Evolutionary conservation across 1,140 invertebrate genomes (phyloP), one percentile per base, ranked within the genome.

Genomic region (Euschistus heros): DNA sequence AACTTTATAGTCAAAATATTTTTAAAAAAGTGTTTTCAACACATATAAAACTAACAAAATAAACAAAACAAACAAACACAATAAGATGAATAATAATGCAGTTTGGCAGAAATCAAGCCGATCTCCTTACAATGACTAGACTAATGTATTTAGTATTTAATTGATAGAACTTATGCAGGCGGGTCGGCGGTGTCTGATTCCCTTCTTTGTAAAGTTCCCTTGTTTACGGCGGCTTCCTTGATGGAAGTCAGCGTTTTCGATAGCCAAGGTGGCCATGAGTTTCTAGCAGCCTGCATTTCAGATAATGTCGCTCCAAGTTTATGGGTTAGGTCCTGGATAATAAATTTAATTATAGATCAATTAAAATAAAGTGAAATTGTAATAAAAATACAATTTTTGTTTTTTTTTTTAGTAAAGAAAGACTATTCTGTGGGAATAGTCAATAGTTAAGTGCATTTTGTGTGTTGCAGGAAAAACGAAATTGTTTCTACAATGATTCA

Each of bases 291-390:
- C 74, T 91, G 87, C 57, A 92, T 77, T 76, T 96, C 92, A 33
- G 85, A 82, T 30, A 92, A 77, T 0, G 91, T 86, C 0, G 90
- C 82, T 71, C 86, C 87, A 54, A 97, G 77, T 73, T 94, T 89
- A 79, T 98, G 94, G n/a, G 87, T 93, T 44, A 97, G 77, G 76
- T 96, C 92, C 85, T 93, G 75, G 62, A 78, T 73, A 61, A 52
- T 59, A n/a, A 44, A 10, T 10, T 44, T 10, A 44, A 17, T 44
- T 44, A n/a, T n/a, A n/a, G n/a, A n/a, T n/a, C n/a, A n/a, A n/a
- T n/a, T n/a, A n/a, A n/a, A n/a, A n/a, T n/a, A n/a, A n/a, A n/a
- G n/a, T n/a, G n/a, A n/a, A n/a, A n/a, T n/a, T n/a, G n/a, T n/a
- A n/a, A n/a, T n/a, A n/a, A n/a, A n/a, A n/a, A n/a, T n/a, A n/a